These are phyloP conservation scores for Actias luna DNA, from an alignment of 2,888 invertebrate genomes.

Conservation along the genomic window DNA sequence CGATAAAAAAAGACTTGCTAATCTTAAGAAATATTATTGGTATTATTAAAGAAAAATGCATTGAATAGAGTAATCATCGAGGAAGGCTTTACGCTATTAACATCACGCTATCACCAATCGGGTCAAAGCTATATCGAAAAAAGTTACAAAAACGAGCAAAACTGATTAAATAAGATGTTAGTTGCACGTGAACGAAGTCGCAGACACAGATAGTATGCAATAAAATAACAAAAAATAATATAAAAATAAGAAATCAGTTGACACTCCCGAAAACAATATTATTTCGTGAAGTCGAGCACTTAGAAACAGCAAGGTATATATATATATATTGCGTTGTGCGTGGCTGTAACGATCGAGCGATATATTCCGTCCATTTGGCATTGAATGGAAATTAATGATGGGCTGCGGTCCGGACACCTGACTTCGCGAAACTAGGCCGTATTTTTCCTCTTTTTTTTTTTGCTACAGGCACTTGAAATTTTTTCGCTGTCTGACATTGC, in stretches of 20 bases:
- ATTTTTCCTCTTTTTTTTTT: constrained; percentile 55
- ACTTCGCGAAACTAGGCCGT: constrained; percentile 60
- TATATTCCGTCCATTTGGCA: constrained; percentile 43
- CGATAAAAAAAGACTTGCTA: too few species aligned
- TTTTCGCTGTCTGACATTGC: not conserved
- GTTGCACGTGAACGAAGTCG: too few species aligned
- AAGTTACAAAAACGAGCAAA: too few species aligned
- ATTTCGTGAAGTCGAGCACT: not conserved
- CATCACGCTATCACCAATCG: too few species aligned
- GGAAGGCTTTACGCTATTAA: too few species aligned
- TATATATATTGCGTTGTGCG: not conserved
- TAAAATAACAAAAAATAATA: constrained; percentile 1
- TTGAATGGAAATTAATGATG: constrained; percentile 77
- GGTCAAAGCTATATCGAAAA: too few species aligned
- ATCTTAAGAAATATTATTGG: too few species aligned
- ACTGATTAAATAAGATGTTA: too few species aligned
- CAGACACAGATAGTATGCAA: too few species aligned
- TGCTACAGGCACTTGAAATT: constrained; percentile 14
- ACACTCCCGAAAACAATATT: constrained; percentile 1
- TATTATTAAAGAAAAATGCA: too few species aligned
- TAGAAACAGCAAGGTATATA: not conserved
- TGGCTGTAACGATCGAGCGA: constrained; percentile 27
- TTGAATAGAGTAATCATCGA: too few species aligned
- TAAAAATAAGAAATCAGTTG: not conserved
- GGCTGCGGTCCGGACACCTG: constrained; percentile 63